A percentile compares a stretch with the other conserved stretches of the same genome.
Conservation (phyloP, 2,113 vertebrate genomes). For the Physeter macrocephalus region DNA sequence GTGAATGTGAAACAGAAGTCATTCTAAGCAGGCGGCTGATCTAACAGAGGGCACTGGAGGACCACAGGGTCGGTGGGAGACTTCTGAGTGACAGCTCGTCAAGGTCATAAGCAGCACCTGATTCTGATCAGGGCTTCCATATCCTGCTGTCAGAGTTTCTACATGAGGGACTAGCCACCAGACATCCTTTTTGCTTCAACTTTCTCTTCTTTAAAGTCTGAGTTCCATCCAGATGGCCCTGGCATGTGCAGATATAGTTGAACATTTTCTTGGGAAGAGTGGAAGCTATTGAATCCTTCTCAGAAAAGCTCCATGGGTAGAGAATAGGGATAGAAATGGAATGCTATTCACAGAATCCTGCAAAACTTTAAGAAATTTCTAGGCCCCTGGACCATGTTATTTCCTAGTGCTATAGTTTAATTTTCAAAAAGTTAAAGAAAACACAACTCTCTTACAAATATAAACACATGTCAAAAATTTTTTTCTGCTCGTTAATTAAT, state of each 20-base stretch:
- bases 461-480: background rate
- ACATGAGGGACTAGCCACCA: background rate
- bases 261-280: background rate
- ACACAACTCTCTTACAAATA: background rate
- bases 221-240: background rate
- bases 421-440: background rate
- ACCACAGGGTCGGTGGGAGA: accelerated
- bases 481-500: background rate
- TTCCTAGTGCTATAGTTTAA: background rate
- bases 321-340: background rate
- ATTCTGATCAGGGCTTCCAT: background rate
- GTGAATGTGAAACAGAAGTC: background rate
- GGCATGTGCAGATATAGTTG: background rate
- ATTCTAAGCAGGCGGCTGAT: background rate
- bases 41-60: background rate
- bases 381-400: background rate
- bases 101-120: too few relatives aligned
- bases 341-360: background rate
- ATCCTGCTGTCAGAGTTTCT: background rate
- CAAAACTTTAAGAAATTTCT: background rate
- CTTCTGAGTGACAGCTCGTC: background rate
- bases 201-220: background rate
- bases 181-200: background rate
- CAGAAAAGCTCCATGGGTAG: background rate
- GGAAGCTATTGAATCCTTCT: background rate